Evolutionary conservation across 2,888 invertebrate species (phyloP).

Genomic region (Platypus cylindrus): DNA sequence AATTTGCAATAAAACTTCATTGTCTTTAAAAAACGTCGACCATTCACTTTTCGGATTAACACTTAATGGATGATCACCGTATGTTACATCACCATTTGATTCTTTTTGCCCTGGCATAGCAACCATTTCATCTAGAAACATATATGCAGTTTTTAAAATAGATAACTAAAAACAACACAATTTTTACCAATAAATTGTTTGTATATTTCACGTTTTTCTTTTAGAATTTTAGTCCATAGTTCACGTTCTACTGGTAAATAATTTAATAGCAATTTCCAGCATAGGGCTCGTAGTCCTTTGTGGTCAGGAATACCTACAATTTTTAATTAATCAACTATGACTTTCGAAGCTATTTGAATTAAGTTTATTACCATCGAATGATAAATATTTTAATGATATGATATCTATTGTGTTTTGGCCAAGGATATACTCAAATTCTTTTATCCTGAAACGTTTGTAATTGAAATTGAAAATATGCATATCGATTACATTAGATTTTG

Average conservation of each 20-base stretch:
- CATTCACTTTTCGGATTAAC: constrained; percentile 93
- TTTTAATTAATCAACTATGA: too few species aligned
- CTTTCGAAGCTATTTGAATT: neutral
- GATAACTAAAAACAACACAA: too few species aligned
- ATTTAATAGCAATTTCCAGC: constrained; percentile 81
- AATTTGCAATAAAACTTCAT: constrained; percentile 93
- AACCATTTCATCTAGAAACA: constrained; percentile 66
- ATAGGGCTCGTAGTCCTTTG: constrained; percentile 64
- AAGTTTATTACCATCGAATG: constrained; percentile 60
- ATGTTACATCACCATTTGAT: constrained; percentile 45
- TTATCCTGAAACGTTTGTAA: constrained; percentile 48
- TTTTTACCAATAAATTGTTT: constrained; percentile 64
- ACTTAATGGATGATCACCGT: constrained; percentile 80
- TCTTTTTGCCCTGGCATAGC: constrained; percentile 61
- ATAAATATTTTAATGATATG: constrained; percentile 50
- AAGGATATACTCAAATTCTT: constrained; percentile 65
- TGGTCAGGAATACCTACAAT: constrained; percentile 81
- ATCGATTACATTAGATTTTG: constrained; percentile 1
- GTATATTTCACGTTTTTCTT: constrained; percentile 67
- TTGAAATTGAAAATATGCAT: constrained; percentile 3
- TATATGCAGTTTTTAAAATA: too few species aligned
- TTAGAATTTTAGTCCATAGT: constrained; percentile 55
- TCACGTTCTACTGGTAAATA: constrained; percentile 63
- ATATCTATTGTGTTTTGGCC: constrained; percentile 59
- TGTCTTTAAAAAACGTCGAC: constrained; percentile 93